phyloP scores from a whole-genome alignment of 30 jellyfish, hydroid and myxozoan genomes.

The Aurelia coerulea region DNA sequence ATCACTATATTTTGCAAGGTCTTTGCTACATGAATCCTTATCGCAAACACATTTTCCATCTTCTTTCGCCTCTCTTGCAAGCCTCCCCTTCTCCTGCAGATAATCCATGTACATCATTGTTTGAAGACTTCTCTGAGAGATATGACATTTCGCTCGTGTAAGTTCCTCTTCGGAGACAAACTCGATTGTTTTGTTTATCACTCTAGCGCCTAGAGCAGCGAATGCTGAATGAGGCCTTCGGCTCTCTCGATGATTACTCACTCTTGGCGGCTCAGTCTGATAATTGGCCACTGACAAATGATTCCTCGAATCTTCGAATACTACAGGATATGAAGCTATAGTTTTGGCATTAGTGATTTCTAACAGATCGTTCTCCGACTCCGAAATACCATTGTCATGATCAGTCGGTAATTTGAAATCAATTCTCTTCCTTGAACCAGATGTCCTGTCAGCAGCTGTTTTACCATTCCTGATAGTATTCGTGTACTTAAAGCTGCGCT shows the following conservation, averaged over 20 bases:
- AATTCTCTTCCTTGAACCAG: conserved; percentile 3
- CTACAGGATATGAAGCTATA: neutral
- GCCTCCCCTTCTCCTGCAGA: conserved; percentile 23
- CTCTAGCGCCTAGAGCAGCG: conserved; percentile 4
- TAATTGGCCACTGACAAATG: neutral
- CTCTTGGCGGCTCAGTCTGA: neutral
- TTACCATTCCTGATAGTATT: too few relatives aligned
- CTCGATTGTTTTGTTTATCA: conserved; percentile 44
- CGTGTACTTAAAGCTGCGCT: neutral
- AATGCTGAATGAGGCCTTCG: conserved; percentile 51
- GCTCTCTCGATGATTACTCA: neutral
- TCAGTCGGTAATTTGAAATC: conserved; percentile 16
- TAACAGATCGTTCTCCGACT: neutral
- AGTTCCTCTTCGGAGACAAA: conserved; percentile 42
- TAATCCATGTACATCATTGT: conserved; percentile 49
- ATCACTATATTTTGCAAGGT: neutral
- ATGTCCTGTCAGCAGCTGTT: neutral
- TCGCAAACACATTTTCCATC: neutral
- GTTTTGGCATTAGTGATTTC: neutral
- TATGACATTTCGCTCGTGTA: conserved; percentile 10
- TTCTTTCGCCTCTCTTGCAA: neutral
- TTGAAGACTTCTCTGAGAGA: conserved; percentile 40
- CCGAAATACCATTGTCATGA: neutral
- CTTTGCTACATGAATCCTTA: neutral
- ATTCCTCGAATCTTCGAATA: neutral